These are phyloP conservation scores for Acanthopleura granulata DNA, from an alignment of 2,888 invertebrate genomes.

Conservation along the genomic window DNA sequence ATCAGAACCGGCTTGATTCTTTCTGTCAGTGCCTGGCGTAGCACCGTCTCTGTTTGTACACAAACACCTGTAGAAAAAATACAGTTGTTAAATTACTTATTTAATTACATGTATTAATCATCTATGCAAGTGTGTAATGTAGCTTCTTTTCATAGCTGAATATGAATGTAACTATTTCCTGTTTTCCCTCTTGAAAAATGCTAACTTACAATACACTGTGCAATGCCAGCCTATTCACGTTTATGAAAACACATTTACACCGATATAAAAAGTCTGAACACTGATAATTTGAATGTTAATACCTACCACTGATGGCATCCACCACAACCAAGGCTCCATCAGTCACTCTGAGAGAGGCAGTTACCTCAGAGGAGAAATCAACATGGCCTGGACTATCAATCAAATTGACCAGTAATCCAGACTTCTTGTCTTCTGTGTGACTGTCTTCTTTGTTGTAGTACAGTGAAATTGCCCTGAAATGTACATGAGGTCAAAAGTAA, in stretches of 20 bases:
- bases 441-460: slow-evolving; percentile 96
- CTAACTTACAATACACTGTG: too few relatives aligned
- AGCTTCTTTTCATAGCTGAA: too few relatives aligned
- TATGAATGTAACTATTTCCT: too few relatives aligned
- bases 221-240: too few relatives aligned
- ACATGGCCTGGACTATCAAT: slow-evolving; percentile 99
- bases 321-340: slow-evolving; percentile 99
- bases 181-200: too few relatives aligned
- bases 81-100: too few relatives aligned
- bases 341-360: slow-evolving; percentile 99
- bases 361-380: slow-evolving; percentile 99
- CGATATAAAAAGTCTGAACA: too few relatives aligned
- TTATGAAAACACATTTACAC: too few relatives aligned
- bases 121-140: too few relatives aligned
- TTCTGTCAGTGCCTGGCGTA: slow-evolving; percentile 99
- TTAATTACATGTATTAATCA: too few relatives aligned
- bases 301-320: slow-evolving; percentile 97
- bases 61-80: slow-evolving; percentile 85
- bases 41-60: slow-evolving; percentile 99
- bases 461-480: slow-evolving; percentile 95
- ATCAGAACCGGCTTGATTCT: slow-evolving; percentile 99
- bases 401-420: slow-evolving; percentile 99
- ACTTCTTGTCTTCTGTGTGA: slow-evolving; percentile 81
- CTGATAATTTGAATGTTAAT: too few relatives aligned
- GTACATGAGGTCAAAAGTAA: too few relatives aligned